Evolutionary conservation across 2,888 invertebrate genomes (phyloP), one percentile per base, ranked within the genome.

Genomic region (Tanaodytes sp.): DNA sequence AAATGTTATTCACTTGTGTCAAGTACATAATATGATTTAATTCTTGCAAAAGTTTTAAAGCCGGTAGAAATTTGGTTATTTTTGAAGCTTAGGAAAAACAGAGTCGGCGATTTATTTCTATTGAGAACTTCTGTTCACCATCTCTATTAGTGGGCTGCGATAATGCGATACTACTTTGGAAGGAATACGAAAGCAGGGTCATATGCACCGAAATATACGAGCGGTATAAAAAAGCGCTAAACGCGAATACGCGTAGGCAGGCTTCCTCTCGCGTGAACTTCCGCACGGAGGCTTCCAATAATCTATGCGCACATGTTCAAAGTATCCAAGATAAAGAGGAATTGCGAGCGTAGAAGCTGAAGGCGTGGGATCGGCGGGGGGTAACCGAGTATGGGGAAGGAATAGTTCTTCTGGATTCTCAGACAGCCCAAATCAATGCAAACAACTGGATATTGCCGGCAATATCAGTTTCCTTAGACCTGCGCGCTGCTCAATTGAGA

Each of bases 361-460:
- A 27, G 54, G 58, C 36, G 46, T 42, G 64, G 66, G 61, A 49
- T 40, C 51, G 49, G 62, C 36, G 23, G 69, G 67, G 62, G 65
- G 58, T 67, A 52, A 51, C 51, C 52, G 39, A 62, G 59, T 67
- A 42, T 59, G 55, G 63, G 69, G 63, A 68, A 71, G 72, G 68
- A 77, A 77, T 77, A 77, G 75, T 76, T 78, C 79, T 73, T 76
- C 77, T 68, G 74, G 75, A 79, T 79, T 78, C 76, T 77, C 76
- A 79, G 78, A 77, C 77, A 76, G 75, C 75, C 75, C 76, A 77
- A 81, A 80, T 82, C 81, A 81, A 81, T 82, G 82, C 80, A 82
- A 82, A 80, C 80, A 82, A 81, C 77, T 77, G 77, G 79, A 82
- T 82, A 83, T 83, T 79, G 80, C 78, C 76, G 75, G 78, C 79